Evolutionary conservation across 2,797 vertebrate species (phyloP).

Genomic region (Pantherophis alleghaniensis): DNA sequence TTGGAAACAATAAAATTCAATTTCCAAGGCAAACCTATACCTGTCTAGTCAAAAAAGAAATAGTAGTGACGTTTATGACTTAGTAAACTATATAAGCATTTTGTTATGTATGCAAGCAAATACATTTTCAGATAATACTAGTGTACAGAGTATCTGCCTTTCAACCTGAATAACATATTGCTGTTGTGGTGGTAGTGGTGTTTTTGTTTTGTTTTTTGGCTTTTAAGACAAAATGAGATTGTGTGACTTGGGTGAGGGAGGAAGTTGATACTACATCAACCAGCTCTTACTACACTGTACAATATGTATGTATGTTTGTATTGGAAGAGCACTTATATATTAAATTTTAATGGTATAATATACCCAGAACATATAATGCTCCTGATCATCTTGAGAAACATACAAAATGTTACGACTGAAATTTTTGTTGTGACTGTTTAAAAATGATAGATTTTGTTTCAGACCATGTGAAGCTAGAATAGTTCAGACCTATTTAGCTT

Average conservation of each 20-base stretch:
- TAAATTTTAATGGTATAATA: background rate
- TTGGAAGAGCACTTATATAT: background rate
- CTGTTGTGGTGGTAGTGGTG: too few relatives aligned
- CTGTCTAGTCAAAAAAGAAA: constrained; percentile 53
- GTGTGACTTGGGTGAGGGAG: background rate
- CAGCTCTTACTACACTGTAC: background rate
- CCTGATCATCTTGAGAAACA: background rate
- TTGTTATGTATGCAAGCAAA: constrained; percentile 50
- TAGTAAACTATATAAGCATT: constrained; percentile 54
- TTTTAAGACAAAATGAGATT: background rate
- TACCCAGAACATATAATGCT: background rate
- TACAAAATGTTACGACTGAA: background rate
- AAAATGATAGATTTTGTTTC: background rate
- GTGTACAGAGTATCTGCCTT: constrained; percentile 29
- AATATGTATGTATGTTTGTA: background rate
- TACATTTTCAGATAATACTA: constrained; percentile 36
- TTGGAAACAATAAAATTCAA: constrained; percentile 66
- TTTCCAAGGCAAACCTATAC: constrained; percentile 64
- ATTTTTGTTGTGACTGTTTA: background rate
- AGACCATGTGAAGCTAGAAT: background rate
- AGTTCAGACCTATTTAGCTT: background rate
- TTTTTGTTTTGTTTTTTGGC: too few relatives aligned
- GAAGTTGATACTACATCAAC: background rate
- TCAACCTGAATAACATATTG: background rate
- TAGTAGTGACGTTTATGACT: constrained; percentile 51